Evolutionary conservation across 2,113 vertebrate genomes (phyloP).

Genomic region (Microcebus lehilahytsara): DNA sequence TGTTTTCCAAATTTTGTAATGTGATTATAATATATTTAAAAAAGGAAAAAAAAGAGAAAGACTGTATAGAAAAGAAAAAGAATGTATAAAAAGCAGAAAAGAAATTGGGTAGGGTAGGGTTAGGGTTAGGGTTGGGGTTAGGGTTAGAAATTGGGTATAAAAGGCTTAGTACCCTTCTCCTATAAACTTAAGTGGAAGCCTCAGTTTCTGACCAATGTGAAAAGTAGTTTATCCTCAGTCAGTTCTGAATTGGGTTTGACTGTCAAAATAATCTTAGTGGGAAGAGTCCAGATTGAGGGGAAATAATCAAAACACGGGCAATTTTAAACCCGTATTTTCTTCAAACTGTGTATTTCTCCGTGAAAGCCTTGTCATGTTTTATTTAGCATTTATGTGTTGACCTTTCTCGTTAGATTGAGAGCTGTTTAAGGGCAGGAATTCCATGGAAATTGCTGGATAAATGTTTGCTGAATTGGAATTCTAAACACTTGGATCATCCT

Average conservation of each 20-base stretch:
- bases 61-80: not conserved
- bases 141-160: not conserved
- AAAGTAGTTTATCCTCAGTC: not conserved
- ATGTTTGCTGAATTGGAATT: not conserved
- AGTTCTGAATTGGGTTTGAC: not conserved
- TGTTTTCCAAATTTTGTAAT: not conserved
- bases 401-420: not conserved
- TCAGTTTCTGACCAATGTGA: not conserved
- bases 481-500: not conserved
- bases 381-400: not conserved
- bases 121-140: not conserved
- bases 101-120: not conserved
- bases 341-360: not conserved
- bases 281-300: not conserved
- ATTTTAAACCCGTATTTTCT: not conserved
- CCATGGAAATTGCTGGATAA: not conserved
- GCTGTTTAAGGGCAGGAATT: not conserved
- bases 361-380: not conserved
- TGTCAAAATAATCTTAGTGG: not conserved
- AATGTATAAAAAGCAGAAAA: not conserved
- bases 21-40: slow-evolving; percentile 3
- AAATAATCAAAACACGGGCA: not conserved
- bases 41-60: not conserved
- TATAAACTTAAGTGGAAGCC: not conserved
- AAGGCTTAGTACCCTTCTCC: not conserved